phyloP scores from a whole-genome alignment of 92 coral and sea anemone species.

The Heteractis magnifica region DNA sequence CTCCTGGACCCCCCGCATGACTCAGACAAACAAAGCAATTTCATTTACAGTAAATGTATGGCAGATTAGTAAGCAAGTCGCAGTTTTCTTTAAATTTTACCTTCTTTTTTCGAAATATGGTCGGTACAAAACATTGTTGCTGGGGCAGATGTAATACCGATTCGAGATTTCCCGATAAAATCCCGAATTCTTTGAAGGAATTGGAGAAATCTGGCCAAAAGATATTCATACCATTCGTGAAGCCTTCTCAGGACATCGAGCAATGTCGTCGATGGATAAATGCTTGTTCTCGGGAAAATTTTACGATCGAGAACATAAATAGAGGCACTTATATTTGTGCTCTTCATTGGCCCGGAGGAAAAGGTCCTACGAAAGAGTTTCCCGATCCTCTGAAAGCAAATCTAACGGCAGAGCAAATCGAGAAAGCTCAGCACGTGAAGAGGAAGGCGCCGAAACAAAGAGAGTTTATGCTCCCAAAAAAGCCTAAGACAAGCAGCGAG shows the following conservation, averaged over 20 bases:
- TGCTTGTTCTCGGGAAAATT: neutral
- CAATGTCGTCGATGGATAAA: neutral
- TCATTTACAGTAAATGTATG: neutral
- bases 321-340: slow-evolving; percentile 56
- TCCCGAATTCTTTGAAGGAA: neutral
- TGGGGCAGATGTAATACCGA: neutral
- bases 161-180: neutral
- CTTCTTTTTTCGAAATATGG: neutral
- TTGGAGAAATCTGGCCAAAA: neutral
- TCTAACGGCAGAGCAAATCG: slow-evolving; percentile 39
- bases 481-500: neutral
- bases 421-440: slow-evolving; percentile 26
- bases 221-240: neutral
- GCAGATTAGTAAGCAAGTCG: neutral
- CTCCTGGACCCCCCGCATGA: neutral
- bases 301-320: slow-evolving; percentile 23
- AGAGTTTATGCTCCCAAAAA: slow-evolving; percentile 3
- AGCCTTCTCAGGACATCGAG: neutral
- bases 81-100: neutral
- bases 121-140: neutral
- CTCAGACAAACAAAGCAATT: neutral
- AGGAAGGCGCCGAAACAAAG: slow-evolving; percentile 29
- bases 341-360: slow-evolving; percentile 54
- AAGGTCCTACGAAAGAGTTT: slow-evolving; percentile 52
- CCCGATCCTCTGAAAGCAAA: slow-evolving; percentile 58